phyloP scores from a whole-genome alignment of 2,888 invertebrate genomes.

The Macrophya annulata region DNA sequence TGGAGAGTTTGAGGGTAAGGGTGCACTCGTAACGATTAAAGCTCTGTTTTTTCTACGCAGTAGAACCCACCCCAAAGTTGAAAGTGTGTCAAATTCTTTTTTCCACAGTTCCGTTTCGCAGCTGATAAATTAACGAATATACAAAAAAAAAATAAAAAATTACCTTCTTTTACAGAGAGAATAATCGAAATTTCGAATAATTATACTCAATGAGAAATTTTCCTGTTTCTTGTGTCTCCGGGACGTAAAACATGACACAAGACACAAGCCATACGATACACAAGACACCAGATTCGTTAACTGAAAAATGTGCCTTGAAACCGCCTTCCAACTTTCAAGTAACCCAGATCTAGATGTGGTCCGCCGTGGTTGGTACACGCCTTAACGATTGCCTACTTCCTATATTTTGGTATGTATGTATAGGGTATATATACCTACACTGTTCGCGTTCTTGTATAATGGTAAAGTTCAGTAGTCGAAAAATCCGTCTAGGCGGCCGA shows the following conservation, averaged over 20 bases:
- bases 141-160: no score
- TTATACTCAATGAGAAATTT: background rate
- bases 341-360: slow-evolving; percentile 33
- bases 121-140: background rate
- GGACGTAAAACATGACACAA: slow-evolving; percentile 2
- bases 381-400: slow-evolving; percentile 12
- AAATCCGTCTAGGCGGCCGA: slow-evolving; percentile 42
- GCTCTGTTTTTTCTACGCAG: slow-evolving; percentile 19
- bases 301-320: slow-evolving; percentile 27
- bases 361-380: background rate
- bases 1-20: background rate
- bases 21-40: slow-evolving; percentile 40
- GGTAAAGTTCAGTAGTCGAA: slow-evolving; percentile 23
- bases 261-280: slow-evolving; percentile 12
- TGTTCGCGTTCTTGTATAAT: slow-evolving; percentile 18
- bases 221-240: background rate
- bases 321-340: background rate
- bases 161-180: no score
- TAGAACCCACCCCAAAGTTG: background rate
- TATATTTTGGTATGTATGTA: background rate
- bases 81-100: background rate
- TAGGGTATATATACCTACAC: slow-evolving; percentile 5
- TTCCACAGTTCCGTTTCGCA: background rate
- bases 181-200: background rate
- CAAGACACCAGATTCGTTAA: slow-evolving; percentile 12